phyloP scores from a whole-genome alignment of 2,797 vertebrate genomes.

The Jordanella pulchra region DNA sequence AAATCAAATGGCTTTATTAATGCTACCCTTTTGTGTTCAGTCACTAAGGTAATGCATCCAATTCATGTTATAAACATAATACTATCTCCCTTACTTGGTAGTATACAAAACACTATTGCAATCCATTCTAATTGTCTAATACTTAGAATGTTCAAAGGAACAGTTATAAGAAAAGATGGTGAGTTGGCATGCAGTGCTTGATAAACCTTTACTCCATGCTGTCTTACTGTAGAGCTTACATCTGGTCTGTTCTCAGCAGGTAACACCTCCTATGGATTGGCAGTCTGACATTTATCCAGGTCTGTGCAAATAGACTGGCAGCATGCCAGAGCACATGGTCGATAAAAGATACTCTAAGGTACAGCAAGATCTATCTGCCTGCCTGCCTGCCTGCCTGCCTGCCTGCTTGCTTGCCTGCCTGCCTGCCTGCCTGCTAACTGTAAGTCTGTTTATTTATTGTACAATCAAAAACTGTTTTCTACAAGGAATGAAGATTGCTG shows the following conservation, averaged over 20 bases:
- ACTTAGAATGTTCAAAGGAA: conserved; percentile 30
- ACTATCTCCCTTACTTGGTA: neutral
- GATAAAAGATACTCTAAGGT: conserved; percentile 25
- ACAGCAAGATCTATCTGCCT: no score
- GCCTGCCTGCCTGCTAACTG: no score
- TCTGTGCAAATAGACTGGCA: conserved; percentile 35
- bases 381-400: no score
- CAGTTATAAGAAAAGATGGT: neutral
- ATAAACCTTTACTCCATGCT: conserved; percentile 55
- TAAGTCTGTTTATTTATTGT: conserved; percentile 14
- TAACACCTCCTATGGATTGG: conserved; percentile 50
- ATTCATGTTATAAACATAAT: neutral
- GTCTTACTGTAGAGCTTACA: conserved; percentile 66
- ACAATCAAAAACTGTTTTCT: conserved; percentile 41
- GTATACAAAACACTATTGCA: neutral
- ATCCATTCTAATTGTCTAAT: conserved; percentile 22
- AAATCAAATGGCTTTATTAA: neutral
- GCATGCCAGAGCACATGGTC: conserved; percentile 52
- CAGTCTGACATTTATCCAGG: conserved; percentile 61
- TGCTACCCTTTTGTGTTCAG: neutral
- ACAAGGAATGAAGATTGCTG: conserved; percentile 23
- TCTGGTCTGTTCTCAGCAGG: conserved; percentile 71
- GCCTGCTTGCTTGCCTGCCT: no score
- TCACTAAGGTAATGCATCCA: neutral
- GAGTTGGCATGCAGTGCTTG: conserved; percentile 47